Evolutionary conservation across 1,140 invertebrate genomes (phyloP), one percentile per base, ranked within the genome.

Genomic region (Pollicipes pollicipes): DNA sequence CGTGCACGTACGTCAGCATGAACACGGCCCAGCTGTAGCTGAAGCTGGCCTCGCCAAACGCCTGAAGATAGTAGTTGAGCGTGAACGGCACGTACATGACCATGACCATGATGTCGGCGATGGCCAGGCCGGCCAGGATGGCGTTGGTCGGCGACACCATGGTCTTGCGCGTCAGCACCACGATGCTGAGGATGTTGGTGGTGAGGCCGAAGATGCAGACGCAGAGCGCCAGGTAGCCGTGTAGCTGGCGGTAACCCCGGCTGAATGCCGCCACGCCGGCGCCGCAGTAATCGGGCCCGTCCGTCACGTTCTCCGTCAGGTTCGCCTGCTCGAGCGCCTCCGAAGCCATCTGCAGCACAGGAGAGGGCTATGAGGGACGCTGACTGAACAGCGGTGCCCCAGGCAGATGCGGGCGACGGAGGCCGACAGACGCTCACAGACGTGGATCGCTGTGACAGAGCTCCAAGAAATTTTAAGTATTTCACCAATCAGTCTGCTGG

Each of bases 131-230:
- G 0, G 91, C 95, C 1, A 88, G 83, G 76, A 93, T 93, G 68
- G 88, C 86, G 79, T 97, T 97, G 13, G 93, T 96, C 0, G 94
- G 91, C 1, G 93, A 90, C 68, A 83, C 81, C 93, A 97, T 95
- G 77, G 94, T 89, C 8, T 88, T 81, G 16, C 93, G 85, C 0
- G 93, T 94, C 29, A 98, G 81, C 6, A 98, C 93, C n/a, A 90
- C 87, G 63, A 98, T 94, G 80, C 97, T 98, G 70, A 97, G 84
- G 0, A 89, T 84, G 78, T 98, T 98, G 68, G 93, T 90, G 26
- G 96, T 84, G 4, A 91, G 91, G 64, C 95, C 95, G 76, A 96
- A 89, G 28, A 91, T 83, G 79, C 95, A 98, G 64, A 98, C 91
- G 2, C 87, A 73, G 1, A 92, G 77, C 73, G 86, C 87, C 1